Conservation (phyloP, 2,797 vertebrate genomes). For the Picus viridis region DNA sequence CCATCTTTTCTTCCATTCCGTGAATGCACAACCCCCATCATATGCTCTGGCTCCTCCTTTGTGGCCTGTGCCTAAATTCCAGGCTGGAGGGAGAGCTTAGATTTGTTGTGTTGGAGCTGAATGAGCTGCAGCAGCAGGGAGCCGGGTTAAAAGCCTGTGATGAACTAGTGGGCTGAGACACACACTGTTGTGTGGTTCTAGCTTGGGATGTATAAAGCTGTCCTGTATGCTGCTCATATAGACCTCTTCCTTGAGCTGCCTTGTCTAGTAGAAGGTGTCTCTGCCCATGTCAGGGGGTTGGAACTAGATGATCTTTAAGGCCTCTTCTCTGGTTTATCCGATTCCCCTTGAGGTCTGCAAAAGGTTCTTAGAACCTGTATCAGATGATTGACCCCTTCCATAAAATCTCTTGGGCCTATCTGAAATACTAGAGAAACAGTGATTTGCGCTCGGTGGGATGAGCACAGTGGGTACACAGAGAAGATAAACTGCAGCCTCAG, state of each 20-base stretch:
- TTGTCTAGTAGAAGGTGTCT: no score
- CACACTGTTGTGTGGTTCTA: background rate
- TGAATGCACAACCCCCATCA: background rate
- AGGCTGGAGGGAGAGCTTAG: background rate
- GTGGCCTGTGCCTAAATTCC: background rate
- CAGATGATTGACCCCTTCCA: background rate
- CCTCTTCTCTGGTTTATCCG: background rate
- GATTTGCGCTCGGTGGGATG: background rate
- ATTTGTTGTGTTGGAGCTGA: background rate
- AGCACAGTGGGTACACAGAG: background rate
- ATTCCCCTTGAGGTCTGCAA: background rate
- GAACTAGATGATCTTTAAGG: no score
- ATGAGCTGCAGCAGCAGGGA: background rate
- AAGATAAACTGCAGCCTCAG: background rate
- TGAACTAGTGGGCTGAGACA: background rate
- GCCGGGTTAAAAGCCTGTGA: background rate
- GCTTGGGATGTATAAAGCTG: background rate
- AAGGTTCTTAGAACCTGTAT: background rate
- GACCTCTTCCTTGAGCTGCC: background rate
- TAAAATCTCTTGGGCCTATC: background rate
- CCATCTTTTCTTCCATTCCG: background rate
- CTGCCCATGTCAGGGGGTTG: no score
- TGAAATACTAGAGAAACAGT: background rate
- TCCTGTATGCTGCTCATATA: background rate
- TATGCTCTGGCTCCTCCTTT: background rate